Conservation (phyloP, 2,888 invertebrate species). For the Cryptocephalus primarius region DNA sequence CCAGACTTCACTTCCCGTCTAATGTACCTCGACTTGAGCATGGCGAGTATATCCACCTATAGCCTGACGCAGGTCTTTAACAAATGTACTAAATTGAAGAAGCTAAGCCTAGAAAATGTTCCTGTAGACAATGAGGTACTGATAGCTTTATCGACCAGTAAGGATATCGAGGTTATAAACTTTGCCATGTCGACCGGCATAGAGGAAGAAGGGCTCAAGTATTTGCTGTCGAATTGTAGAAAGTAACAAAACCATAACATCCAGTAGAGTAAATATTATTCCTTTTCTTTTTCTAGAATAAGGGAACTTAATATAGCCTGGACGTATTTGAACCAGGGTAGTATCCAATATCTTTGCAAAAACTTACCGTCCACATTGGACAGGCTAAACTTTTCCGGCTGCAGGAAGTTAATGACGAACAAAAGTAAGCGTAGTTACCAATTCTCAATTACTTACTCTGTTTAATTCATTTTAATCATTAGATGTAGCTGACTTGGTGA, state of each 20-base stretch:
- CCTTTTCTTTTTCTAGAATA: conserved; percentile 35
- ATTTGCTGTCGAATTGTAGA: conserved; percentile 49
- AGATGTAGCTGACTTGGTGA: conserved; percentile 59
- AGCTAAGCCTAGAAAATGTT: conserved; percentile 77
- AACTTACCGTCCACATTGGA: conserved; percentile 54
- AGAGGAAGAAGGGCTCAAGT: conserved; percentile 48
- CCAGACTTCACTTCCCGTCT: conserved; percentile 47
- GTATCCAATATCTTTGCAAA: conserved; percentile 49
- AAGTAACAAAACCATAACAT: conserved; percentile 34
- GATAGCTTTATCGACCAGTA: conserved; percentile 54
- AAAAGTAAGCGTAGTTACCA: conserved; percentile 45
- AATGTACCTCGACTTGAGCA: conserved; percentile 80
- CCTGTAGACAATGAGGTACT: conserved; percentile 53
- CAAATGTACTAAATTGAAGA: conserved; percentile 60
- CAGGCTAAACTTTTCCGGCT: conserved; percentile 74
- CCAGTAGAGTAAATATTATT: background rate
- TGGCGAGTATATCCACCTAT: conserved; percentile 52
- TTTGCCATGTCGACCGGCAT: conserved; percentile 72
- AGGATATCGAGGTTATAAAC: conserved; percentile 67
- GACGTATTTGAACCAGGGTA: conserved; percentile 54
- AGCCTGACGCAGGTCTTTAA: conserved; percentile 50
- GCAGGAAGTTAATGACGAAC: conserved; percentile 63
- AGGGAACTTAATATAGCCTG: conserved; percentile 72
- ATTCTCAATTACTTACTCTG: background rate
- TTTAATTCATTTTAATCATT: conserved; percentile 20